Evolutionary conservation across 1,140 invertebrate species (phyloP), one percentile per base, ranked within the genome.

Genomic region (Orchesella cincta): DNA sequence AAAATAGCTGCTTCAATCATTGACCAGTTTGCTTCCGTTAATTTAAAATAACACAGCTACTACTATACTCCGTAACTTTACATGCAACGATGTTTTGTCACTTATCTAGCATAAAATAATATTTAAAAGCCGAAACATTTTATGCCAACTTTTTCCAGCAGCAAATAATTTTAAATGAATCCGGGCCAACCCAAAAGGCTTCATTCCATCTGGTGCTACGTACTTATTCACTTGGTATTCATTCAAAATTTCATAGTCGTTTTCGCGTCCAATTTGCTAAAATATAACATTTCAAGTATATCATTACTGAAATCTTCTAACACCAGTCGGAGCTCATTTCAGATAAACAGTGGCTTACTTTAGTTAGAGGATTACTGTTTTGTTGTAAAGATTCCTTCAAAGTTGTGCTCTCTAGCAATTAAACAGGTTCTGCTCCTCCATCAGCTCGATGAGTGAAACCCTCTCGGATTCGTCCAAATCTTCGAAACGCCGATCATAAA

Each of bases 171-270:
- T 89, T 85, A 86, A 93, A 91, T 74, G 89, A 87, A 81, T 93
- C 91, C 0, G 91, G 90, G 93, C 93, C 78, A 89, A 85, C 0
- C 86, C 88, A 82, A 94, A 95, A 14, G 91, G 91, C 83, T 88
- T 89, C 0, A 87, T 89, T n/a, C 91, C 91, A 83, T 93, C 90
- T 0, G 88, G 83, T 57, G 91, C 89, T 0, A 91, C 86, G 83
- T 91, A 94, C 82, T 91, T 86, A 82, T 94, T 94, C 8, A 94
- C 90, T 88, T 93, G 92, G 83, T 91, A 94, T 83, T 93, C 91
- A 35, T 90, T 83, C 75, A 94, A 85, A 1, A 89, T 90, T 86
- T 93, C 87, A 83, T 94, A 95, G n/a, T 90, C 90, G 71, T 92
- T 88, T 79, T 93, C 92, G 0, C 85, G 88, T 26, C 91, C 92